Conservation (phyloP, 1,140 invertebrate species). For the Neodiprion virginianus region DNA sequence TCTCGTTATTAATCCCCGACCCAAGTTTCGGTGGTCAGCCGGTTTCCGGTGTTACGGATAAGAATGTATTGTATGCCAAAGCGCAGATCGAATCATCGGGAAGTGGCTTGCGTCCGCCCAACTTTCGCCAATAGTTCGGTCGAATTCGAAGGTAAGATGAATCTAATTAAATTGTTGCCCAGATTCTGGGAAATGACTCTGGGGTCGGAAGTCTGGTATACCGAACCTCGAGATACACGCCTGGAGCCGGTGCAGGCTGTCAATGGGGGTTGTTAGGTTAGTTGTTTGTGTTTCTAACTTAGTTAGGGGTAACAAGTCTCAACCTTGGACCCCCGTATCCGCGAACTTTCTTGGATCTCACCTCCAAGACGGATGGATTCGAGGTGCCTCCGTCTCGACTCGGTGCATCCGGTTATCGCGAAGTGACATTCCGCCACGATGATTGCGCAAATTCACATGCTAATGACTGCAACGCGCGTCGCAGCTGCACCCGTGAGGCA, state of each 20-base stretch:
- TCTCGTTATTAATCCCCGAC: no score
- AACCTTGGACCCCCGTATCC: slow-evolving; percentile 2
- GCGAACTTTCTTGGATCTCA: not conserved
- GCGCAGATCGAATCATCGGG: no score
- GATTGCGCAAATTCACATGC: not conserved
- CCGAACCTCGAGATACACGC: slow-evolving; percentile 15
- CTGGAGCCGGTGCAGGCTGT: not conserved
- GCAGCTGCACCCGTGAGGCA: not conserved
- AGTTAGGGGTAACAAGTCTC: slow-evolving; percentile 34
- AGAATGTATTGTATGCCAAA: no score
- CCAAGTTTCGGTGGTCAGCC: no score
- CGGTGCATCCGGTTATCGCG: not conserved
- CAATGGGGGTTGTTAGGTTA: slow-evolving; percentile 32
- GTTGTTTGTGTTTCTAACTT: slow-evolving; percentile 45
- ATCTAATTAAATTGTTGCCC: not conserved
- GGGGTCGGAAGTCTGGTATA: not conserved
- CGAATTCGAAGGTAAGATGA: not conserved
- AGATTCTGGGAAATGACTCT: not conserved
- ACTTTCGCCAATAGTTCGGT: no score
- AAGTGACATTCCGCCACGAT: not conserved
- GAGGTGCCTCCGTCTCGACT: no score
- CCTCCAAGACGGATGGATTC: not conserved
- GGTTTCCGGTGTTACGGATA: no score
- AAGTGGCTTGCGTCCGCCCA: no score
- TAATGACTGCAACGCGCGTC: not conserved